Percentiles rank a stretch among this genome's conserved stretches.
Conservation (phyloP, 2,113 vertebrate genomes). For the Merops nubicus region DNA sequence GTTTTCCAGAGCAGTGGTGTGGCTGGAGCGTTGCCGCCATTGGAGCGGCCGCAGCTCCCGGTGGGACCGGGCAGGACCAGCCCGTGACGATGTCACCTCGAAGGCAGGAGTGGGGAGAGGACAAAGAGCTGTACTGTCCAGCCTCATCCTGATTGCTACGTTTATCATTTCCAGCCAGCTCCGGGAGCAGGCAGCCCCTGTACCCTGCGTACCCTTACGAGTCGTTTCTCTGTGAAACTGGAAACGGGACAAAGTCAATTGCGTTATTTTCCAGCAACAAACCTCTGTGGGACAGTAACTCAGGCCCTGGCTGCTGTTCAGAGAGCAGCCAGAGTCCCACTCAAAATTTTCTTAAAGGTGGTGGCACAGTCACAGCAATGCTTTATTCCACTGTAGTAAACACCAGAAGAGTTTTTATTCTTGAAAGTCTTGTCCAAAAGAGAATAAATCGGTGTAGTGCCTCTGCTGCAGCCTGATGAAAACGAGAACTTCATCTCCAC, state of each 20-base stretch:
- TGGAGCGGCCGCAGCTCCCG: background rate
- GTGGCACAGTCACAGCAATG: background rate
- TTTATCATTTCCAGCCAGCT: background rate
- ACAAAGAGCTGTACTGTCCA: background rate
- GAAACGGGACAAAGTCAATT: constrained; percentile 45
- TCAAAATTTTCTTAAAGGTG: background rate
- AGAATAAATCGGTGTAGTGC: background rate
- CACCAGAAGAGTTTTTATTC: background rate
- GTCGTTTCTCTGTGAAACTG: constrained; percentile 12
- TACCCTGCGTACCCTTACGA: background rate
- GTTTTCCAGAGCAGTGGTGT: background rate
- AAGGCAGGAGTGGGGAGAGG: background rate
- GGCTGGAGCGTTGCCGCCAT: background rate
- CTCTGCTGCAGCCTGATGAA: background rate
- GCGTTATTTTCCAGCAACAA: constrained; percentile 20
- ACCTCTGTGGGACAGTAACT: constrained; percentile 19
- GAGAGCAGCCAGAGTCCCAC: background rate
- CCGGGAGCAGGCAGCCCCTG: background rate
- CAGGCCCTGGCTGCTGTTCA: background rate
- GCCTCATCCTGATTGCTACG: background rate
- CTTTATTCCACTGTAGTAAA: background rate
- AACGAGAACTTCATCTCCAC: background rate
- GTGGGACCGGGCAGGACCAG: background rate
- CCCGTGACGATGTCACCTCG: background rate
- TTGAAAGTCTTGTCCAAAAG: background rate